These are phyloP conservation scores for Macrotis lagotis DNA, from an alignment of 2,113 vertebrate species.

Conservation along the genomic window DNA sequence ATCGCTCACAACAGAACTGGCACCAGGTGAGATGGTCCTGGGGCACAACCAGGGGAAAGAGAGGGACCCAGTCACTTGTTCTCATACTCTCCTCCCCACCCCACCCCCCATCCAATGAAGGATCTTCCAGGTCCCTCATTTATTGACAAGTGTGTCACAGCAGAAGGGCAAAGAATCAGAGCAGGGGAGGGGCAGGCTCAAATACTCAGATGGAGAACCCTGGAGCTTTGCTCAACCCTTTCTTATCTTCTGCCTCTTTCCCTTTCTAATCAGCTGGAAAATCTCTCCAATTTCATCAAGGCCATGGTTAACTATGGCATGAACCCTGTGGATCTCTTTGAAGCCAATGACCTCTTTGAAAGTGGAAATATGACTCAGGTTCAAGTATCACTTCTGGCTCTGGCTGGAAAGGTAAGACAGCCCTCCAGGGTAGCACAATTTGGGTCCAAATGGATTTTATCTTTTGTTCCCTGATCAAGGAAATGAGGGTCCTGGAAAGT, in stretches of 20 bases:
- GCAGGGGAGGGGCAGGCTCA: neutral
- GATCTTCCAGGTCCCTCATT: neutral
- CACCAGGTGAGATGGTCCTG: slow-evolving; percentile 87
- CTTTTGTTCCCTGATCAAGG: neutral
- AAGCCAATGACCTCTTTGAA: slow-evolving; percentile 96
- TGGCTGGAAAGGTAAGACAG: slow-evolving; percentile 91
- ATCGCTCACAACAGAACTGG: slow-evolving; percentile 92
- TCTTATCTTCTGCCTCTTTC: slow-evolving; percentile 18
- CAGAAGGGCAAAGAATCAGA: neutral
- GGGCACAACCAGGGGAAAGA: neutral
- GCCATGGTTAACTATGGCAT: slow-evolving; percentile 91
- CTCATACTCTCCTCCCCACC: neutral
- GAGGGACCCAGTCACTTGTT: neutral
- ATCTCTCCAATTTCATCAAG: slow-evolving; percentile 95
- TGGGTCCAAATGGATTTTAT: neutral
- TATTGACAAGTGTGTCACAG: neutral
- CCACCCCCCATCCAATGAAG: neutral
- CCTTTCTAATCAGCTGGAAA: slow-evolving; percentile 87
- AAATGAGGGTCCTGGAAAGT: neutral
- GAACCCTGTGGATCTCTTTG: slow-evolving; percentile 94
- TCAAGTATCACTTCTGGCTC: slow-evolving; percentile 91
- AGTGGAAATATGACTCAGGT: slow-evolving; percentile 96
- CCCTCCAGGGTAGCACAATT: neutral
- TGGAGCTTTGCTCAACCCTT: too few species aligned
- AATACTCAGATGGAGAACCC: neutral